Evolutionary conservation across 2,797 vertebrate species (phyloP).

Genomic region (Catamblyrhynchus diadema): DNA sequence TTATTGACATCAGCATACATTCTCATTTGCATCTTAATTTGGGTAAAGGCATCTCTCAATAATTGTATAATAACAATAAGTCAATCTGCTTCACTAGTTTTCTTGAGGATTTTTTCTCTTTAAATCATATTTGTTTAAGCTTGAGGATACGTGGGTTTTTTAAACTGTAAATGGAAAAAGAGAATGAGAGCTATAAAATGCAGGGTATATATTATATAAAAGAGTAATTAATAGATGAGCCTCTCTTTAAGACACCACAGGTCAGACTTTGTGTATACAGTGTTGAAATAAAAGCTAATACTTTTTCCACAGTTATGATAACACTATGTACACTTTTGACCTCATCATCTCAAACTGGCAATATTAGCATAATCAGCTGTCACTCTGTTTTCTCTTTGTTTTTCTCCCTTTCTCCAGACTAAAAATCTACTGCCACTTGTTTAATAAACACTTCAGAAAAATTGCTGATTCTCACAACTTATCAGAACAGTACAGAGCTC

Average conservation of each 20-base stretch:
- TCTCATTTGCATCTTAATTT: background rate
- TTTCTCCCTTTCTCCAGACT: background rate
- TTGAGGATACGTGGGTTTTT: background rate
- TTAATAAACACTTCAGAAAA: background rate
- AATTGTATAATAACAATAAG: background rate
- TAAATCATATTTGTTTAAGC: conserved; percentile 35
- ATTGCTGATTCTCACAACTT: background rate
- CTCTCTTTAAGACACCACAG: background rate
- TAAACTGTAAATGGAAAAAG: background rate
- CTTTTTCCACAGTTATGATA: background rate
- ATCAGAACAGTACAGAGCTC: background rate
- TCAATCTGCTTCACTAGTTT: background rate
- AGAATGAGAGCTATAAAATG: background rate
- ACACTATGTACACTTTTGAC: background rate
- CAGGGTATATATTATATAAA: background rate
- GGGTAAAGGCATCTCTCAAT: background rate
- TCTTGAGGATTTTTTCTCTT: background rate
- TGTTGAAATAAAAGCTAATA: background rate
- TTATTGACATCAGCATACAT: background rate
- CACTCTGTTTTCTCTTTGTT: background rate
- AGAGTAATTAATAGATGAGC: background rate
- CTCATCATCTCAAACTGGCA: background rate
- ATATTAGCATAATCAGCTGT: background rate
- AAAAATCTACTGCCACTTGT: background rate
- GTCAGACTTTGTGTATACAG: background rate